Conservation (phyloP, 1,140 invertebrate genomes). For the Drosophila lacteicornis region DNA sequence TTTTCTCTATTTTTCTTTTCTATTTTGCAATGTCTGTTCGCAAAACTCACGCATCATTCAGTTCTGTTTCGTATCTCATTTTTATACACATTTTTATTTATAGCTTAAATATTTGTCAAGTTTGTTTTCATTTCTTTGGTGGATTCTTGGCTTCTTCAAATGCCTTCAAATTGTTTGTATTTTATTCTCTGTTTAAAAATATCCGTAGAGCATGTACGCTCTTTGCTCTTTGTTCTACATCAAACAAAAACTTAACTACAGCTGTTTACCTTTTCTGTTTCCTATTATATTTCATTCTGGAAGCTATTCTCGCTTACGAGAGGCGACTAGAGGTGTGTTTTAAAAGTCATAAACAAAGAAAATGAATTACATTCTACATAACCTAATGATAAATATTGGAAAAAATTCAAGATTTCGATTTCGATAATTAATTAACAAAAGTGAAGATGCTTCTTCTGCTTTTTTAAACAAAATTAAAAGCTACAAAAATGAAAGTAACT, state of each 20-base stretch:
- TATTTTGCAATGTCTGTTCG: conserved; percentile 40
- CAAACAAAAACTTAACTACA: conserved; percentile 73
- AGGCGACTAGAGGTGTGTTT: conserved; percentile 52
- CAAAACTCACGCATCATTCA: conserved; percentile 63
- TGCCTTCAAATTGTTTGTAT: conserved; percentile 37
- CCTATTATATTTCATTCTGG: conserved; percentile 36
- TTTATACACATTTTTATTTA: conserved; percentile 55
- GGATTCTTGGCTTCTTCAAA: conserved; percentile 48
- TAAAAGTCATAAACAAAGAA: conserved; percentile 42
- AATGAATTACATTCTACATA: conserved; percentile 14
- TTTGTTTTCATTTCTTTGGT: conserved; percentile 58
- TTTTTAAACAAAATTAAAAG: conserved; percentile 21
- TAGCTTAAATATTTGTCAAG: conserved; percentile 69
- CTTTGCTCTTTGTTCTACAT: conserved; percentile 36
- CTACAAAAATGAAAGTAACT: conserved; percentile 18
- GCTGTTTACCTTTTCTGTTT: conserved; percentile 38
- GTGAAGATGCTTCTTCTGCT: background rate
- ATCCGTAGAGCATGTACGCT: conserved; percentile 45
- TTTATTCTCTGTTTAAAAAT: conserved; percentile 54
- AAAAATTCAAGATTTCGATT: conserved; percentile 15
- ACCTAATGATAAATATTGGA: conserved; percentile 8
- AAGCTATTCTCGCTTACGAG: conserved; percentile 31
- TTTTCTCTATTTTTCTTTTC: conserved; percentile 11
- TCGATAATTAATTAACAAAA: conserved; percentile 16
- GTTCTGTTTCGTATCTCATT: conserved; percentile 60